A percentile compares a stretch with the other conserved stretches of the same genome.
These are phyloP conservation scores for Tiliqua scincoides DNA, from an alignment of 2,113 vertebrate species.

Conservation along the genomic window DNA sequence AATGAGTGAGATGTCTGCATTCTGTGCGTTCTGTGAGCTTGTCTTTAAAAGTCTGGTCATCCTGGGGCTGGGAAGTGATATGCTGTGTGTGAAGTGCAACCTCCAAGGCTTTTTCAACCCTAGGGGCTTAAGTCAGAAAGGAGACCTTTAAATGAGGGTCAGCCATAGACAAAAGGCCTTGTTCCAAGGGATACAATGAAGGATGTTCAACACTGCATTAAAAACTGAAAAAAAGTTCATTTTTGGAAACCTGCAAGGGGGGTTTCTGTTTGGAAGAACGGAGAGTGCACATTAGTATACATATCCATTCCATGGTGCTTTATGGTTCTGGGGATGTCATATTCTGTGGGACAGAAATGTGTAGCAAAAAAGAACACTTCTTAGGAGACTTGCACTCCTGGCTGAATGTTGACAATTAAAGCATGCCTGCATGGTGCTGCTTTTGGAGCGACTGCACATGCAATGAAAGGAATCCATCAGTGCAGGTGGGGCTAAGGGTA, in stretches of 20 bases:
- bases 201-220: no score
- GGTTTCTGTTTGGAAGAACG: background rate
- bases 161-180: background rate
- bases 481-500: background rate
- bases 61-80: background rate
- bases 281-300: no score
- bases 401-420: background rate
- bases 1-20: rapidly evolving
- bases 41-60: background rate
- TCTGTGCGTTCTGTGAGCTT: background rate
- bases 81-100: background rate
- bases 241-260: background rate
- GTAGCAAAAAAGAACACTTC: background rate
- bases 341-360: background rate
- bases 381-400: background rate
- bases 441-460: background rate
- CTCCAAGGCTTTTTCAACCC: rapidly evolving
- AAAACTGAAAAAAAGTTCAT: background rate
- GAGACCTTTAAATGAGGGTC: background rate
- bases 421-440: no score
- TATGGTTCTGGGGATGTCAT: background rate
- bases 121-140: background rate
- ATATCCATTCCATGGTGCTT: no score
- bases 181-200: background rate
- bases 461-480: no score